phyloP scores from a whole-genome alignment of 2,113 vertebrate genomes.

The Ellobius talpinus region DNA sequence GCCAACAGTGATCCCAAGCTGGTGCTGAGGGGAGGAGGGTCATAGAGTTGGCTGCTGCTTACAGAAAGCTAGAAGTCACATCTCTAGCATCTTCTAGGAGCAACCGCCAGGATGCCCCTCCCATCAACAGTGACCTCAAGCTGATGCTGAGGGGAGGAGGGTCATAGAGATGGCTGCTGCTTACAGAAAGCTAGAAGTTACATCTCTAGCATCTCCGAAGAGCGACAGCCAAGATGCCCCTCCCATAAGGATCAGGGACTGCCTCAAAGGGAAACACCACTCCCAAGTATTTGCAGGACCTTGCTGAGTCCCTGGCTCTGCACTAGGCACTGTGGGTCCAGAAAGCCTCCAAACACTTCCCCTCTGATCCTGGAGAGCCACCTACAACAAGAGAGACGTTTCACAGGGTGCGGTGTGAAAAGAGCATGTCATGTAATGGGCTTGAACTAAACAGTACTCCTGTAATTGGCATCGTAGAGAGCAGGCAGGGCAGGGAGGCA shows the following conservation, averaged over 20 bases:
- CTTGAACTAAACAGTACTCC: neutral
- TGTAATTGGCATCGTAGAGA: neutral
- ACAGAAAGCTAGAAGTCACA: neutral
- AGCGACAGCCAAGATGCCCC: neutral
- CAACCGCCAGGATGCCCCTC: too few species aligned
- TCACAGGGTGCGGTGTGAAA: fast-evolving
- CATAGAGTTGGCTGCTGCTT: neutral
- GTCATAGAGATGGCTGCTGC: neutral
- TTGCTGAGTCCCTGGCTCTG: neutral
- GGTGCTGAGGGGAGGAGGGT: neutral
- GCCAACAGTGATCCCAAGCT: neutral
- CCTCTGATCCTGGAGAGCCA: neutral
- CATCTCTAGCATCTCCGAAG: fast-evolving
- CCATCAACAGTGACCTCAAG: neutral
- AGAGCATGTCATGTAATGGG: fast-evolving
- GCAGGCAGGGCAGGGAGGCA: neutral
- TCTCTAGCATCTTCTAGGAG: neutral
- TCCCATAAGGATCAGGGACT: neutral
- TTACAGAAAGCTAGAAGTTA: neutral
- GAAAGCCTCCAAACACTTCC: neutral
- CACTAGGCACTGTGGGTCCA: neutral
- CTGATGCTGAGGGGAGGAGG: neutral
- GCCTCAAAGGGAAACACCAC: neutral
- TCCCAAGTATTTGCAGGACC: fast-evolving
- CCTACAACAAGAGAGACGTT: neutral